Conservation (phyloP, 1,140 invertebrate species). For the Formica exsecta region DNA sequence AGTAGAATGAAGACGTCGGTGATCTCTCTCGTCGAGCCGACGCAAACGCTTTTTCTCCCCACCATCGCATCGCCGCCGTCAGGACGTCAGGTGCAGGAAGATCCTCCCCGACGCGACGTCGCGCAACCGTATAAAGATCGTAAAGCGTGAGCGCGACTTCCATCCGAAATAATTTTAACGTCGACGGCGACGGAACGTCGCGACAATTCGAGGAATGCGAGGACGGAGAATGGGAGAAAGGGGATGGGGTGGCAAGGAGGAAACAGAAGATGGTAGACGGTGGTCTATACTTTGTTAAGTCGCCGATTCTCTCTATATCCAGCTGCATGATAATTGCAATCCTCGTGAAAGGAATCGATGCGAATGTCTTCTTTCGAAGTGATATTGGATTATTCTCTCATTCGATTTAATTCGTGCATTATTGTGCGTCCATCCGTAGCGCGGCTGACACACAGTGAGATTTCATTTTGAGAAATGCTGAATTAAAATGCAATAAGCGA, state of each 20-base stretch:
- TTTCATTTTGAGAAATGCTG: not conserved
- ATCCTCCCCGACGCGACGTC: not conserved
- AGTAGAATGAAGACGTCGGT: conserved; percentile 56
- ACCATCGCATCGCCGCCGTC: not conserved
- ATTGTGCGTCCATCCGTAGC: not conserved
- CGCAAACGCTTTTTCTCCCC: conserved; percentile 35
- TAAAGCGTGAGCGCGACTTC: conserved; percentile 2
- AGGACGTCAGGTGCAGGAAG: not conserved
- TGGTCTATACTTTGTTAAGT: conserved; percentile 34
- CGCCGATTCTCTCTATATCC: conserved; percentile 7
- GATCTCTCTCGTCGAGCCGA: conserved; percentile 5
- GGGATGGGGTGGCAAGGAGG: too few species aligned
- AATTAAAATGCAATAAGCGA: not conserved
- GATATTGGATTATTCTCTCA: conserved; percentile 29
- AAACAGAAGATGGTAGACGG: too few species aligned
- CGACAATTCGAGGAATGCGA: conserved; percentile 13
- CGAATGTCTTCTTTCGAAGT: not conserved
- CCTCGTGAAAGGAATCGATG: not conserved
- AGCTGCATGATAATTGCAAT: conserved; percentile 31
- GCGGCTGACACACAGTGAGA: not conserved
- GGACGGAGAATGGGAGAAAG: not conserved
- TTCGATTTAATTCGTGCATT: conserved; percentile 25
- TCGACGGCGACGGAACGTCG: not conserved
- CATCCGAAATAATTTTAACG: conserved; percentile 44
- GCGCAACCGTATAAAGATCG: not conserved